Percentiles rank a stretch among this genome's conserved stretches.
Conservation (phyloP, 2,888 invertebrate species). For the Julus scanicus region DNA sequence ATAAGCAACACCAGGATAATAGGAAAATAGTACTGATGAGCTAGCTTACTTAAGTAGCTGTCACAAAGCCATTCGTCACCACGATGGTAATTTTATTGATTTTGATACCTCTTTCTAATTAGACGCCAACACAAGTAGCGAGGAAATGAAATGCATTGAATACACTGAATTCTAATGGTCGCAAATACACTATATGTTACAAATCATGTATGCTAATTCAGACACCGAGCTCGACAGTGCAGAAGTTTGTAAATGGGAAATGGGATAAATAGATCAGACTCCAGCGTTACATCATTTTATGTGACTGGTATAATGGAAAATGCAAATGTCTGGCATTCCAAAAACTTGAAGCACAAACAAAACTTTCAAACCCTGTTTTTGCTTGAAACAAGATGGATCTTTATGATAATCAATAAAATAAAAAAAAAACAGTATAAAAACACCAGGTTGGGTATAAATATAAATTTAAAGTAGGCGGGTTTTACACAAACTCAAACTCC, state of each 20-base stretch:
- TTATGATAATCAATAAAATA: too few relatives aligned
- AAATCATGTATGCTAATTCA: neutral
- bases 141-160: neutral
- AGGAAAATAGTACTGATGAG: neutral
- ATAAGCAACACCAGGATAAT: neutral
- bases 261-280: too few relatives aligned
- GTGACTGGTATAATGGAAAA: too few relatives aligned
- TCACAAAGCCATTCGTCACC: neutral
- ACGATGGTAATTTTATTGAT: neutral
- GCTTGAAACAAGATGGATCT: too few relatives aligned
- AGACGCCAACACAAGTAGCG: neutral
- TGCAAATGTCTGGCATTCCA: too few relatives aligned
- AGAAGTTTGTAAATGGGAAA: neutral
- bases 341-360: too few relatives aligned
- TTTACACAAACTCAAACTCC: too few relatives aligned
- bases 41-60: neutral
- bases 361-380: too few relatives aligned
- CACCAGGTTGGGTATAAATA: too few relatives aligned
- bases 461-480: too few relatives aligned
- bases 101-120: neutral
- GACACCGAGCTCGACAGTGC: neutral
- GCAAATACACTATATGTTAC: neutral
- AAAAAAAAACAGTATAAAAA: too few relatives aligned
- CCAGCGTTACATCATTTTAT: too few relatives aligned
- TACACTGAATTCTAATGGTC: neutral